These are phyloP conservation scores for Nanorana parkeri DNA, from an alignment of 2,113 vertebrate genomes.

Conservation along the genomic window DNA sequence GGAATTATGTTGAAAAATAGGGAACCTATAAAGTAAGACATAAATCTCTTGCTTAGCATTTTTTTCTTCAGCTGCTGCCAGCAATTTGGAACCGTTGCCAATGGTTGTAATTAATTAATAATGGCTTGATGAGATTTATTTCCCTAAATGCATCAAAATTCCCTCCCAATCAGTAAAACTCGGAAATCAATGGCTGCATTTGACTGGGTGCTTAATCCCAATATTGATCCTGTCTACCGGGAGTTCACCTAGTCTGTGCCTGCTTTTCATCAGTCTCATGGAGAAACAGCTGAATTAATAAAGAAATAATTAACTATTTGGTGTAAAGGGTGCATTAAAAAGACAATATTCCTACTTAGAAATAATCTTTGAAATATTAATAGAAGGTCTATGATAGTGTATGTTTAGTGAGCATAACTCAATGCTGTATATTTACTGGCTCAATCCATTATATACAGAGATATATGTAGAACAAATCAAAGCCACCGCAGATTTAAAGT, in stretches of 20 bases:
- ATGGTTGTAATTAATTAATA: conserved; percentile 53
- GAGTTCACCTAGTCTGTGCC: conserved; percentile 49
- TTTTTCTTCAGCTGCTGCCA: conserved; percentile 2
- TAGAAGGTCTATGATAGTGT: background rate
- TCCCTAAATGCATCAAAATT: conserved; percentile 56
- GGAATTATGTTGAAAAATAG: background rate
- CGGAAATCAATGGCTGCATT: conserved; percentile 49
- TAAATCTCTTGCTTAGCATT: background rate
- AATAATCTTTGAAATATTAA: background rate
- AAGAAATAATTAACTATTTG: conserved; percentile 43
- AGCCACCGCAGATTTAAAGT: too few species aligned
- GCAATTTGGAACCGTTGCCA: background rate
- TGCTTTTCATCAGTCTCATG: conserved; percentile 49
- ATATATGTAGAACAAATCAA: too few species aligned
- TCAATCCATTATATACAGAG: too few species aligned
- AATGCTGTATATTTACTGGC: too few species aligned
- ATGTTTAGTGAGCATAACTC: too few species aligned
- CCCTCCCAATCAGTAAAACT: conserved; percentile 53
- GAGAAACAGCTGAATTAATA: conserved; percentile 48
- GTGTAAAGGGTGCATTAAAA: too few species aligned
- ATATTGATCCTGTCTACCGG: conserved; percentile 56
- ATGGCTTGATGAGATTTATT: conserved; percentile 55
- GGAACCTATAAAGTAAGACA: background rate
- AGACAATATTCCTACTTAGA: too few species aligned
- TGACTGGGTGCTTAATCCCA: conserved; percentile 56